Evolutionary conservation across 2,113 vertebrate species (phyloP).

Genomic region (Neoarius graeffei): DNA sequence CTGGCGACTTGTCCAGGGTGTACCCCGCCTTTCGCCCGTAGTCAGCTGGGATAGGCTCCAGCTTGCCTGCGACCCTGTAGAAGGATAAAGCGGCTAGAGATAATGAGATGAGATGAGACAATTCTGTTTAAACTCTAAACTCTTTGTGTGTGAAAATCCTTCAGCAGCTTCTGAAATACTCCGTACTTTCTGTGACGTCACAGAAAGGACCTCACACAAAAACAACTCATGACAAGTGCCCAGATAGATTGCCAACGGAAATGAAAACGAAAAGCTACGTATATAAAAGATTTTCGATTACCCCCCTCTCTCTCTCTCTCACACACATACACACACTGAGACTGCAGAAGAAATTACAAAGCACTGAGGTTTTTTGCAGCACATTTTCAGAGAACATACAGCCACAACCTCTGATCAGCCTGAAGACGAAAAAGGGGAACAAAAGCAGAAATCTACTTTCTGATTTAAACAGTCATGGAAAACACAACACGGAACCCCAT

Average conservation of each 20-base stretch:
- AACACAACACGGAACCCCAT: not conserved
- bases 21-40: no score
- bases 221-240: not conserved
- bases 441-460: not conserved
- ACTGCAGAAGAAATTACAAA: not conserved
- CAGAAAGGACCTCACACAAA: not conserved
- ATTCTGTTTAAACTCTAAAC: not conserved
- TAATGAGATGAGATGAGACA: no score
- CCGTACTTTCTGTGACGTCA: not conserved
- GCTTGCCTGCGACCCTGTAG: no score
- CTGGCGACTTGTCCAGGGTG: no score
- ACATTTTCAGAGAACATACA: not conserved
- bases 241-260: not conserved
- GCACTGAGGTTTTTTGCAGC: not conserved
- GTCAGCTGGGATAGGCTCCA: no score
- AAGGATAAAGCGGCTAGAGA: no score
- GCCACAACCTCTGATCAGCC: not conserved
- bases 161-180: not conserved
- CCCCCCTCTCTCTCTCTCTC: not conserved
- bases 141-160: not conserved
- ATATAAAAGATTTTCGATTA: not conserved
- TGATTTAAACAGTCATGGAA: not conserved
- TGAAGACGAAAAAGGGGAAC: not conserved
- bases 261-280: not conserved
- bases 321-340: not conserved